phyloP scores from a whole-genome alignment of 2,888 invertebrate genomes.

The Mesodorylaimus sp. region DNA sequence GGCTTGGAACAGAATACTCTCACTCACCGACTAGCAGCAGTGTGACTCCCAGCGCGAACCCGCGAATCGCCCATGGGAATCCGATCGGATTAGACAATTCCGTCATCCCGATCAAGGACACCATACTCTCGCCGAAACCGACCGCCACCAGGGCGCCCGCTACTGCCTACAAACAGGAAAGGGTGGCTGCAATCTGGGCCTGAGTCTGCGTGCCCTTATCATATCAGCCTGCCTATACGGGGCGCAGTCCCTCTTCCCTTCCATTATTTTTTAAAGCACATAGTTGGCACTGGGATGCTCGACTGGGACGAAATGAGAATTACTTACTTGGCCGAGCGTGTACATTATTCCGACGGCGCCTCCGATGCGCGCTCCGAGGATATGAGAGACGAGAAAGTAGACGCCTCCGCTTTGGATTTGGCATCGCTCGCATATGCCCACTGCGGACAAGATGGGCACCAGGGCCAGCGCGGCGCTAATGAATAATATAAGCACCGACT shows the following conservation, averaged over 20 bases:
- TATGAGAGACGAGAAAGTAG: conserved; percentile 80
- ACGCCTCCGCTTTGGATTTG: conserved; percentile 91
- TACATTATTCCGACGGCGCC: conserved; percentile 79
- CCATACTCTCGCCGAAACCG: conserved; percentile 90
- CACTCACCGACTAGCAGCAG: conserved; percentile 49
- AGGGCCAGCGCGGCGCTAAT: conserved; percentile 61
- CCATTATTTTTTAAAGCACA: too few species aligned
- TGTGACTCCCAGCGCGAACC: conserved; percentile 69
- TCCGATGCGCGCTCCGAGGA: conserved; percentile 75
- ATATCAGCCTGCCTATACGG: too few species aligned
- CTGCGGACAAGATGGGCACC: conserved; percentile 77
- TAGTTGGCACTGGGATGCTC: too few species aligned
- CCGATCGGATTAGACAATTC: conserved; percentile 35
- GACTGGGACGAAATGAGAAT: too few species aligned
- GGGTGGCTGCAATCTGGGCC: too few species aligned
- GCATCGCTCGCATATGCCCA: conserved; percentile 86
- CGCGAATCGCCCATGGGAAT: conserved; percentile 56
- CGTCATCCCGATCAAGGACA: conserved; percentile 58
- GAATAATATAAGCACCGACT: conserved; percentile 35
- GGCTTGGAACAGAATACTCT: conserved; percentile 16
- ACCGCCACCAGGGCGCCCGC: conserved; percentile 86
- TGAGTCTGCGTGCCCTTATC: too few species aligned
- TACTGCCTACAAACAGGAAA: conserved; percentile 50
- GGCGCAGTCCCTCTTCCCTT: too few species aligned
- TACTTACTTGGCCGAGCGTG: conserved; percentile 73